Evolutionary conservation across 2,888 invertebrate species (phyloP).

Genomic region (Clusia tigrina): DNA sequence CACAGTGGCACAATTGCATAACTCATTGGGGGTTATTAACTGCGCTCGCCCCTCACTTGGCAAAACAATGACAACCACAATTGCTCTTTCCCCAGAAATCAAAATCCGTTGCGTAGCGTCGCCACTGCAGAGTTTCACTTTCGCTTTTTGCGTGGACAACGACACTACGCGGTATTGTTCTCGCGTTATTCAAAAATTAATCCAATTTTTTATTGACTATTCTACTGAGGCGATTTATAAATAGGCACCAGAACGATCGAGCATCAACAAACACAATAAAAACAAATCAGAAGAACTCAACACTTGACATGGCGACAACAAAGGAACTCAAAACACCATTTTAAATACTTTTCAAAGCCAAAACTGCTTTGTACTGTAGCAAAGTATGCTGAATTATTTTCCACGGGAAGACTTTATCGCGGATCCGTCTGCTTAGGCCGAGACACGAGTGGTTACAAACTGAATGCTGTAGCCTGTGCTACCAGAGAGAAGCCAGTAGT

Average conservation of each 20-base stretch:
- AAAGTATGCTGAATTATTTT: background rate
- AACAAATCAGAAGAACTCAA: conserved; percentile 22
- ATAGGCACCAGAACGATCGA: conserved; percentile 25
- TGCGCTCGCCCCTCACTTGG: background rate
- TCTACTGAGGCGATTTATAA: conserved; percentile 24
- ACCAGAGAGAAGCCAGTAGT: no score
- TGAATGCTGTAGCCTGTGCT: background rate
- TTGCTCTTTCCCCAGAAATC: background rate
- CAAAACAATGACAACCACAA: no score
- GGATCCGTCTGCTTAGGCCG: background rate
- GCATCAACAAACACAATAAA: conserved; percentile 13
- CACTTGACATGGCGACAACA: conserved; percentile 18
- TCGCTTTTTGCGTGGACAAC: background rate
- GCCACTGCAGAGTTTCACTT: background rate
- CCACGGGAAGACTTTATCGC: background rate
- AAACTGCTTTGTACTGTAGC: background rate
- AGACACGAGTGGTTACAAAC: background rate
- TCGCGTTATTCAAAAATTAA: conserved; percentile 12
- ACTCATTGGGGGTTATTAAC: background rate
- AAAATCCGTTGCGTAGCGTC: background rate
- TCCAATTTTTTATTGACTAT: background rate
- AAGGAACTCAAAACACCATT: conserved; percentile 8
- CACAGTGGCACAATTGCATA: background rate
- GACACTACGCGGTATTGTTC: conserved; percentile 7
- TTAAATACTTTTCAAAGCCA: conserved; percentile 5